Conservation (phyloP, 2,113 vertebrate genomes). For the Dipodomys stephensi region DNA sequence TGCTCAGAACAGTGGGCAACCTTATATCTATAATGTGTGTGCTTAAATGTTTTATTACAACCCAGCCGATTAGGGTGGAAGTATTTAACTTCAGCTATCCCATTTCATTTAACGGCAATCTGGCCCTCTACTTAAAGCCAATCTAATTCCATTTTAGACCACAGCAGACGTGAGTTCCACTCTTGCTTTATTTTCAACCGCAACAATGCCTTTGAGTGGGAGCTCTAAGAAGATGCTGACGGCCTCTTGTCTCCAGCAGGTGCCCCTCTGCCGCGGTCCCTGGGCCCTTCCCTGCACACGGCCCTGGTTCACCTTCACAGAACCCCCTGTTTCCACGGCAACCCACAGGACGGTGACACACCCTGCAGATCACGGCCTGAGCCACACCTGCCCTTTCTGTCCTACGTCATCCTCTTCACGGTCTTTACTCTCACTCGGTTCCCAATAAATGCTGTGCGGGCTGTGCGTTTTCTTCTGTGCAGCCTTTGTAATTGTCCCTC, state of each 20-base stretch:
- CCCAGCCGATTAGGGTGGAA: constrained; percentile 72
- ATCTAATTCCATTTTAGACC: constrained; percentile 64
- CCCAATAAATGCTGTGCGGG: not conserved
- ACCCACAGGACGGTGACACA: not conserved
- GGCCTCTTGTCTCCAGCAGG: not conserved
- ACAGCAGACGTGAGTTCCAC: not conserved
- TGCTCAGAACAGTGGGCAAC: constrained; percentile 82
- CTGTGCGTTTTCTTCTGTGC: not conserved
- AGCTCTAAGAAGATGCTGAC: constrained; percentile 6
- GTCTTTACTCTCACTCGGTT: constrained; percentile 46
- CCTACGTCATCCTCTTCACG: not conserved
- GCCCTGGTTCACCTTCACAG: not conserved
- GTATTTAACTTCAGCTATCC: constrained; percentile 75
- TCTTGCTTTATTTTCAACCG: constrained; percentile 50
- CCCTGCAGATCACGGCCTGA: not conserved
- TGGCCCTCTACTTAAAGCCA: constrained; percentile 63
- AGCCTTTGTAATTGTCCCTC: not conserved
- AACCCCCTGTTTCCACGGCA: constrained; percentile 44
- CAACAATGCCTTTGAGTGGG: not conserved
- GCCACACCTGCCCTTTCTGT: not conserved
- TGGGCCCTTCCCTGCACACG: not conserved
- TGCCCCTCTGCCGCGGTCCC: no score
- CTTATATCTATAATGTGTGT: constrained; percentile 81
- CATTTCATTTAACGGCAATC: constrained; percentile 77
- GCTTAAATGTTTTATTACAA: constrained; percentile 80